Evolutionary conservation across 2,797 vertebrate species (phyloP).

Genomic region (Crenichthys baileyi): DNA sequence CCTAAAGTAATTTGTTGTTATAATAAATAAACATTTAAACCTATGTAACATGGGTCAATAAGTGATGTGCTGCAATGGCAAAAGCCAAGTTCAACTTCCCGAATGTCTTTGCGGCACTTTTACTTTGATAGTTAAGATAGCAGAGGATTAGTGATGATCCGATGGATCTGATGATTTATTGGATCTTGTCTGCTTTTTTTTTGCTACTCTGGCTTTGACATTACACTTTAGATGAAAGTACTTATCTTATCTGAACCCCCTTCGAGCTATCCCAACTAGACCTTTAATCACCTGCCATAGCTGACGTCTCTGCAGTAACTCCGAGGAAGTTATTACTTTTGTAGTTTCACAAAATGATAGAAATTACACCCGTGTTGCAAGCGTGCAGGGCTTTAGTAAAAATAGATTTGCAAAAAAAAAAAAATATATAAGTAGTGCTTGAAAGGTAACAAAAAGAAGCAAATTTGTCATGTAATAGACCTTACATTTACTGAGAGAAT

Average conservation of each 20-base stretch:
- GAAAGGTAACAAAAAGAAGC: neutral
- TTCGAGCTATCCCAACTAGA: slow-evolving; percentile 49
- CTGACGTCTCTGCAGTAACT: slow-evolving; percentile 34
- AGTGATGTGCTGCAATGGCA: slow-evolving; percentile 40
- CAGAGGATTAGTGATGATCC: slow-evolving; percentile 57
- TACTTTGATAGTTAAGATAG: slow-evolving; percentile 51
- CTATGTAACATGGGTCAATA: slow-evolving; percentile 47
- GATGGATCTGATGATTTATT: slow-evolving; percentile 54
- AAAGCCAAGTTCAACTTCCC: slow-evolving; percentile 41
- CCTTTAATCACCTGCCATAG: slow-evolving; percentile 61
- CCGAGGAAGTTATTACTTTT: slow-evolving; percentile 26
- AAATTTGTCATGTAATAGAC: neutral
- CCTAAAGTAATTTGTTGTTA: slow-evolving; percentile 35
- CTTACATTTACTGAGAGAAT: neutral
- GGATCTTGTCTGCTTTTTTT: slow-evolving; percentile 51
- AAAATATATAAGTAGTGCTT: neutral
- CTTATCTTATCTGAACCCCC: slow-evolving; percentile 55
- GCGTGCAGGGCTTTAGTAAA: neutral
- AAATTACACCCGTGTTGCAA: slow-evolving; percentile 1
- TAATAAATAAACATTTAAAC: slow-evolving; percentile 41
- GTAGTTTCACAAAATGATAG: slow-evolving; percentile 20
- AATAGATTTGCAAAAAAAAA: slow-evolving; percentile 3
- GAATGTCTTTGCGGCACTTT: slow-evolving; percentile 41
- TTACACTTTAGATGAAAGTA: slow-evolving; percentile 43
- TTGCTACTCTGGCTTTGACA: slow-evolving; percentile 46